Base-by-base conservation (phyloP, 2,888 invertebrate genomes). In the Cenopis cana region DNA sequence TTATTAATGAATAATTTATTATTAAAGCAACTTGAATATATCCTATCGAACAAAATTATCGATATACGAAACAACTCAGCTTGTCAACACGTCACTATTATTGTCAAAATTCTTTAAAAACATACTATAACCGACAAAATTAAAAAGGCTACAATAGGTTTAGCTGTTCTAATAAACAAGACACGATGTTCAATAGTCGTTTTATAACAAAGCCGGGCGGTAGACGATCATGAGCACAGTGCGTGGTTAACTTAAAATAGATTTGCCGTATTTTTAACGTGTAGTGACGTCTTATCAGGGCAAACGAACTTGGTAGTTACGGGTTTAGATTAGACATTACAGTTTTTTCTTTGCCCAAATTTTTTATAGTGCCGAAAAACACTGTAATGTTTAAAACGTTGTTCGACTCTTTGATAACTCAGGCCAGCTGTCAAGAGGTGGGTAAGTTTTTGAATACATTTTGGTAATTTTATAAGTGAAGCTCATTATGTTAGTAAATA, bases 361-460 rank as follows among this genome's bases (percentile, higher is more conserved):
- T 80, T 82, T 79, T 80, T 84, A 81, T 81, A 79, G 85, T 86
- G 83, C 77, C 76, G 76, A 85, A 91, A 92, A 90, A 87, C 83
- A 85, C 91, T 93, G 95, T 94, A 94, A 95, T 95, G 95, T 94
- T 94, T 93, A 94, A 91, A 91, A 91, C 93, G 91, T 94, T 95
- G 93, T 93, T 90, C 84, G 93, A 94, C 88, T 93, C 94, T 90
- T 89, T 95, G 86, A 89, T 95, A 85, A 93, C 94, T 86, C 93
- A 94, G 90, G 95, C 95, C 89, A 94, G 94, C 93, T 95, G 95
- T 95, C 95, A 95, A 95, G 96, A 96, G 96, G 96, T 96, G 94
- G 95, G 95, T 95, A 95, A 95, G 95, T 95, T 93, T 92, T 87
- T 82, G 74, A 76, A 76, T 73, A 77, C 64, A 66, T 72, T 76